Evolutionary conservation across 2,113 vertebrate species (phyloP).

Genomic region (Cygnus atratus): DNA sequence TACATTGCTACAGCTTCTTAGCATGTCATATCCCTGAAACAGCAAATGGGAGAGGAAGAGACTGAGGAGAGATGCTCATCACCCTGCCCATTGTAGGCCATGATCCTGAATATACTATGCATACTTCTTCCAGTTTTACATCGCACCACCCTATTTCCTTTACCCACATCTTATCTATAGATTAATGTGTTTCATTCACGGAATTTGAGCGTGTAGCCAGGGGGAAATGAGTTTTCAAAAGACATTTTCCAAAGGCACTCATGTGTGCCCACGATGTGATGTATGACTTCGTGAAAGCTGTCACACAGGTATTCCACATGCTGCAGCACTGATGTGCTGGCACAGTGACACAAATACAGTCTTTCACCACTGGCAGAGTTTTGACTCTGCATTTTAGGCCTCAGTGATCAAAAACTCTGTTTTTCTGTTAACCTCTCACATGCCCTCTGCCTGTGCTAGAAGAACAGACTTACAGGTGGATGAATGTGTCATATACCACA

Average conservation of each 20-base stretch:
- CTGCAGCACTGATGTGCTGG: slow-evolving; percentile 27
- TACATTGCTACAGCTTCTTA: background rate
- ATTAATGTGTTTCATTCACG: background rate
- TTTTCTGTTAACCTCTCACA: background rate
- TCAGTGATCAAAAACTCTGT: background rate
- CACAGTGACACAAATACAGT: background rate
- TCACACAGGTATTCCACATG: slow-evolving; percentile 25
- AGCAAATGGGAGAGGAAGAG: background rate
- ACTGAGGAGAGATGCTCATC: background rate
- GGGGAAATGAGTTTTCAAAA: slow-evolving; percentile 6
- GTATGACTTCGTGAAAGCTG: slow-evolving; percentile 55
- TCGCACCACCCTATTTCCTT: background rate
- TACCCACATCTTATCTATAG: background rate
- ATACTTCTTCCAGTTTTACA: background rate
- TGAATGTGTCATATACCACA: background rate
- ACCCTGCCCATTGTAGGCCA: background rate
- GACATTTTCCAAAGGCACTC: background rate
- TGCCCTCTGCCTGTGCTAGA: background rate
- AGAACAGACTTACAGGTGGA: background rate
- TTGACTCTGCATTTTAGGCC: slow-evolving; percentile 42
- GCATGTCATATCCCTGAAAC: background rate
- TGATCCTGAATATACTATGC: background rate
- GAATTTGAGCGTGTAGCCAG: background rate
- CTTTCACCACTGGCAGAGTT: slow-evolving; percentile 33
- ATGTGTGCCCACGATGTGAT: background rate